These are phyloP conservation scores for Rhinolophus ferrumequinum DNA, from an alignment of 2,113 vertebrate genomes.

Conservation along the genomic window DNA sequence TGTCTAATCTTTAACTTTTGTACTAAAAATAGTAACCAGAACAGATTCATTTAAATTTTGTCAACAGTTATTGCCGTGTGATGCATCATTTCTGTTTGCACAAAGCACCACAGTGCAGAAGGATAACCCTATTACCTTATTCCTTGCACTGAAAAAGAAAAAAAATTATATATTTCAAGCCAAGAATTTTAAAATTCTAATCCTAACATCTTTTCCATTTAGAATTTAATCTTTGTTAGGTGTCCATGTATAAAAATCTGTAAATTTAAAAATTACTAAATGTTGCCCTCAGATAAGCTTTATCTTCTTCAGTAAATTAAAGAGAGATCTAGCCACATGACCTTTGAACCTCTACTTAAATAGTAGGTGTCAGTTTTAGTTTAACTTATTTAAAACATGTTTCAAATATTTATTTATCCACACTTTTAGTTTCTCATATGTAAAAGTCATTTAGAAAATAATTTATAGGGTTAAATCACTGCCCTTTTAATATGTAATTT, in stretches of 20 bases:
- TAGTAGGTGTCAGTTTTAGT: conserved; percentile 26
- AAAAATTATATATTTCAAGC: background rate
- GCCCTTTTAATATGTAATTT: conserved; percentile 52
- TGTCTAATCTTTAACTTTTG: conserved; percentile 57
- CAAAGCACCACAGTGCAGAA: background rate
- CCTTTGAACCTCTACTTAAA: conserved; percentile 29
- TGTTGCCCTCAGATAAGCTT: conserved; percentile 52
- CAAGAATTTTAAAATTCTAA: too few species aligned
- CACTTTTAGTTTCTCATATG: conserved; percentile 53
- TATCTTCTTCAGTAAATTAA: conserved; percentile 38
- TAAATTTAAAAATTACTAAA: conserved; percentile 57
- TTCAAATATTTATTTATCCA: conserved; percentile 66
- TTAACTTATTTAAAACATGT: conserved; percentile 70
- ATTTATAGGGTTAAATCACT: conserved; percentile 56
- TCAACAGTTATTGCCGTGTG: conserved; percentile 10
- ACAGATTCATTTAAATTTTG: conserved; percentile 48
- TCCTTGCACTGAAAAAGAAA: background rate
- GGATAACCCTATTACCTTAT: background rate
- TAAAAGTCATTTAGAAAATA: conserved; percentile 54
- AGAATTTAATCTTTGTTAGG: conserved; percentile 42
- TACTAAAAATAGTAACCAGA: conserved; percentile 41
- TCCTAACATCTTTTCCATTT: background rate
- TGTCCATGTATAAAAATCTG: conserved; percentile 33
- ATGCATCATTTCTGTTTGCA: conserved; percentile 8
- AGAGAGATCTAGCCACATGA: conserved; percentile 25